phyloP scores from a whole-genome alignment of 2,113 vertebrate species.

The Taurulus bubalis region DNA sequence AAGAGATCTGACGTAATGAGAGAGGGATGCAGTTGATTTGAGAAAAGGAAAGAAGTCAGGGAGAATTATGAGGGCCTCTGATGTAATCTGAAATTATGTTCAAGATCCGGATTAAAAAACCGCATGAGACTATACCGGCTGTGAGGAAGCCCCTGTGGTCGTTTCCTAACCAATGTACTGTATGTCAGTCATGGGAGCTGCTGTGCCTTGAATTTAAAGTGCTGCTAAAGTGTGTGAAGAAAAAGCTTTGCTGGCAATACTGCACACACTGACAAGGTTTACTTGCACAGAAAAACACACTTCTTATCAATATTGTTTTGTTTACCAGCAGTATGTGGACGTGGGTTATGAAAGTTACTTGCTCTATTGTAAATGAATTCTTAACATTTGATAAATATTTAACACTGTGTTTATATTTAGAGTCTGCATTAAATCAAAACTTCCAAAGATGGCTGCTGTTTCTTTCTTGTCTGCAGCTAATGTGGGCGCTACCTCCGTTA shows the following conservation, averaged over 20 bases:
- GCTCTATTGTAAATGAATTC: conserved; percentile 23
- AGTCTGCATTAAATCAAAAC: conserved; percentile 51
- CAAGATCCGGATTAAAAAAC: neutral
- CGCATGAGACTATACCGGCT: neutral
- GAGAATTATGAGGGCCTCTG: neutral
- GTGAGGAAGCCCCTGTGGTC: neutral
- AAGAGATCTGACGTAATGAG: neutral
- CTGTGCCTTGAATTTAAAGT: conserved; percentile 54
- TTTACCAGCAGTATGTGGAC: conserved; percentile 30
- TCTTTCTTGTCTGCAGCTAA: neutral
- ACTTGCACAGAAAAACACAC: conserved; percentile 21
- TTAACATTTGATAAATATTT: conserved; percentile 26
- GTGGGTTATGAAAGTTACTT: neutral
- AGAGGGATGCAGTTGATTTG: neutral
- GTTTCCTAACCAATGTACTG: neutral
- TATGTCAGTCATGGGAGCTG: neutral
- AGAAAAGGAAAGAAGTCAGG: neutral
- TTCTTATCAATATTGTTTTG: neutral
- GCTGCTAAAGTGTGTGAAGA: conserved; percentile 5
- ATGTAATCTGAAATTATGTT: neutral
- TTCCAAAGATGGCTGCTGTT: neutral
- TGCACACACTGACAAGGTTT: conserved; percentile 29
- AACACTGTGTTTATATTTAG: conserved; percentile 40
- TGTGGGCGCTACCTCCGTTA: neutral
- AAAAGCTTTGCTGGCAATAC: neutral